Base-by-base conservation (phyloP, 2,113 vertebrate genomes). In the Ivindomyrus marchei region DNA sequence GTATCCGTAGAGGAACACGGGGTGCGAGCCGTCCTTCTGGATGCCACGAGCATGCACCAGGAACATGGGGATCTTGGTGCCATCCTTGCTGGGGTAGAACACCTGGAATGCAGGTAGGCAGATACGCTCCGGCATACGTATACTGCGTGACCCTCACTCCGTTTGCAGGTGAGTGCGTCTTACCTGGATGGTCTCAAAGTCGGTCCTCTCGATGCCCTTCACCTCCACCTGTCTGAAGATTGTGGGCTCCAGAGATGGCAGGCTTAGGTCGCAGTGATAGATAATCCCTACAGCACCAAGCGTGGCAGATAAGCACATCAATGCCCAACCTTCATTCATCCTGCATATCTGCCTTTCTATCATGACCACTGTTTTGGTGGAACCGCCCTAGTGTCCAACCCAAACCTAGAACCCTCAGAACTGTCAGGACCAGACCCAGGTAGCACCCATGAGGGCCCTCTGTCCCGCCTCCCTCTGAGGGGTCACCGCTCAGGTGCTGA, bases 21-120 rank as follows among this genome's bases (percentile, higher is more conserved):
- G 95, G 85, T 95, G 92, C 31, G 91, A 93, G 13, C 93, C 92
- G 1, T 96, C 95, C 31, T 90, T 94, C 92, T 94, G 53, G 19
- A 96, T 91, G 53, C 91, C 53, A 24, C 92, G 93, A 21, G 93
- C 47, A 1, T 96, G 95, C 15, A 96, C 96, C 90, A 96, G 90
- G 91, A 96, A 96, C 96, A 96, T 96, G 19, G 96, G 96, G 70
- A 96, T 95, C 90, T 93, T 93, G 5, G 95, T 96, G 89, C 95
- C 95, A 58, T 96, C 96, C 89, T 95, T 95, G 92, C 95, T 95
- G 27, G 94, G 90, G 49, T 95, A 96, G 84, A 96, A 96, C 1
- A 96, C 95, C 96, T 96, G 88, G 0, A 86, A 90, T 0, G 90
- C 13, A 50, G 84, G 46, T 47, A 47, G 36, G 17, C 21, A n/a